A percentile compares a stretch with the other conserved stretches of the same genome.
Conservation (phyloP, 2,888 invertebrate species). For the Tetrapedia diversipes region DNA sequence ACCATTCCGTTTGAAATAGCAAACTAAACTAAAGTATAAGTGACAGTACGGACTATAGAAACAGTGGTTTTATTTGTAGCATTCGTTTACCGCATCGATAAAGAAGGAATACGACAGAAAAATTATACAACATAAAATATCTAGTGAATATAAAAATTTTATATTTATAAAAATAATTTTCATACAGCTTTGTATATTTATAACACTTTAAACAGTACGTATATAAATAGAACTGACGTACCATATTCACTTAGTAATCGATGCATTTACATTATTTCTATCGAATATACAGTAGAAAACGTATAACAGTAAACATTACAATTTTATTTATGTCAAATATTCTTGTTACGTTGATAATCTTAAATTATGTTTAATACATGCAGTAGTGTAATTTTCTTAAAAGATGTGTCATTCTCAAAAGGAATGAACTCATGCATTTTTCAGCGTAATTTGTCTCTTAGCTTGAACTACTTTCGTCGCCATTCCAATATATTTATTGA, state of each 20-base stretch:
- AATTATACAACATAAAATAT: neutral
- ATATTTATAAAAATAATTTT: conserved; percentile 6
- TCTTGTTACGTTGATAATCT: neutral
- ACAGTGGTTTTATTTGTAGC: neutral
- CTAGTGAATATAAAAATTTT: neutral
- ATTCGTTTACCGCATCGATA: conserved; percentile 27
- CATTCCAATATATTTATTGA: conserved; percentile 70
- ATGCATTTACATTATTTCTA: conserved; percentile 34
- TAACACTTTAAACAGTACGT: neutral
- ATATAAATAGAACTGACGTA: conserved; percentile 42
- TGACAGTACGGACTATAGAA: conserved; percentile 1
- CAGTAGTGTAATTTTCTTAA: neutral
- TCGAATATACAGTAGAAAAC: neutral
- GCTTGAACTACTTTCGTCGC: conserved; percentile 51
- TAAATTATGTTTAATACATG: neutral
- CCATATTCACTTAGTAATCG: conserved; percentile 19
- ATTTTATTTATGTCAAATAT: neutral
- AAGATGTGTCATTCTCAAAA: neutral
- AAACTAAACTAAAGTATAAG: conserved; percentile 35
- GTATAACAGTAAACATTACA: neutral
- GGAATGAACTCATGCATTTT: neutral
- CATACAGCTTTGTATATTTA: neutral
- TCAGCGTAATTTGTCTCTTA: conserved; percentile 10
- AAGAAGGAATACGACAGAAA: conserved; percentile 22
- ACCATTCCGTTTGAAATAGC: conserved; percentile 38